Evolutionary conservation across 1,140 invertebrate species (phyloP).

Genomic region (Lordiphosa mommai): DNA sequence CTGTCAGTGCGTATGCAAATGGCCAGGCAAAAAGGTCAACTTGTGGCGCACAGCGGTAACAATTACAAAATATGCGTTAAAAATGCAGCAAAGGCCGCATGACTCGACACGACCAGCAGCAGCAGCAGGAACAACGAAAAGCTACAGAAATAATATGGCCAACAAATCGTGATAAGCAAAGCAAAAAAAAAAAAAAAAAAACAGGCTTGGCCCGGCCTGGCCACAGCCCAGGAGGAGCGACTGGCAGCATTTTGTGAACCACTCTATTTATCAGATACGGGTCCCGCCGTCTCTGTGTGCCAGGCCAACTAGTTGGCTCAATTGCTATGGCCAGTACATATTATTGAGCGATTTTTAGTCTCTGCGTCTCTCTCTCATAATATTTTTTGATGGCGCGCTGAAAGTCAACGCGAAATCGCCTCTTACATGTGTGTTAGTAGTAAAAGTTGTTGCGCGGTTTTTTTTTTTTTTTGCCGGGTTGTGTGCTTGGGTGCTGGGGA

Average conservation of each 20-base stretch:
- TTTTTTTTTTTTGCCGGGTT: too few species aligned
- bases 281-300: background rate
- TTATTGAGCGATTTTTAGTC: slow-evolving; percentile 75
- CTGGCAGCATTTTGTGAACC: slow-evolving; percentile 75
- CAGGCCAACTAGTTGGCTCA: slow-evolving; percentile 72
- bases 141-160: slow-evolving; percentile 73
- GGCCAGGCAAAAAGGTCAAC: slow-evolving; percentile 66
- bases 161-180: slow-evolving; percentile 76
- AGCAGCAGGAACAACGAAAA: slow-evolving; percentile 23
- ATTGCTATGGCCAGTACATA: slow-evolving; percentile 76
- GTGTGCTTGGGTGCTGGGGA: slow-evolving; percentile 25
- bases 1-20: slow-evolving; percentile 58
- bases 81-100: slow-evolving; percentile 62
- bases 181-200: slow-evolving; percentile 59
- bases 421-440: slow-evolving; percentile 68
- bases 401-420: slow-evolving; percentile 53
- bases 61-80: slow-evolving; percentile 78
- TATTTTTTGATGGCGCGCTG: slow-evolving; percentile 76
- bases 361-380: slow-evolving; percentile 53
- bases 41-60: slow-evolving; percentile 44
- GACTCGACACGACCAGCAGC: slow-evolving; percentile 61
- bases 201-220: slow-evolving; percentile 66
- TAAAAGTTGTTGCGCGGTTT: slow-evolving; percentile 64
- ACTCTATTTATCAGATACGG: slow-evolving; percentile 76
- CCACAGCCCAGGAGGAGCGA: slow-evolving; percentile 17